A percentile compares a stretch with the other conserved stretches of the same genome.
These are phyloP conservation scores for Nematolebias whitei DNA, from an alignment of 2,113 vertebrate species.

Conservation along the genomic window DNA sequence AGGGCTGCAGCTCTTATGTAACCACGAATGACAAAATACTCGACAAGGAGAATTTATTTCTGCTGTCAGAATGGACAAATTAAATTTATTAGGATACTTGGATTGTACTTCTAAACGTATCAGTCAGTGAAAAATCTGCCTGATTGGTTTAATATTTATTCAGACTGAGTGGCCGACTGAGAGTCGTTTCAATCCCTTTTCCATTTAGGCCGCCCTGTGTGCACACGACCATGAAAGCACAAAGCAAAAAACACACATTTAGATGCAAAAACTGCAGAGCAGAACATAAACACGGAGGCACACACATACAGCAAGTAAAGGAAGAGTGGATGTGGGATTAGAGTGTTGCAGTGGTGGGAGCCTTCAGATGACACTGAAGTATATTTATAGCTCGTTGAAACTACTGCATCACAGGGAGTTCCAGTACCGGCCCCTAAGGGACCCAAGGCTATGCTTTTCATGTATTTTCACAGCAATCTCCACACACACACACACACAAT, in stretches of 20 bases:
- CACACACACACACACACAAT: constrained; percentile 3
- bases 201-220: not conserved
- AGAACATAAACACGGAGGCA: constrained; percentile 4
- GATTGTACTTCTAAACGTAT: not conserved
- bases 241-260: constrained; percentile 17
- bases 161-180: not conserved
- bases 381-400: constrained; percentile 83
- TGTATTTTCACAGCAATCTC: constrained; percentile 60
- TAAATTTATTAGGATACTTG: not conserved
- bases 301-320: constrained; percentile 11
- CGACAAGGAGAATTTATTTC: too few species aligned
- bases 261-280: not conserved
- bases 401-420: constrained; percentile 88
- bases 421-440: constrained; percentile 55
- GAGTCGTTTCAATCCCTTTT: not conserved
- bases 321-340: constrained; percentile 66
- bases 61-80: constrained; percentile 7
- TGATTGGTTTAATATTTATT: constrained; percentile 22
- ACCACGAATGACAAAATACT: not conserved
- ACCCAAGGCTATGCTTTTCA: constrained; percentile 63
- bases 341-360: constrained; percentile 74
- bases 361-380: constrained; percentile 61
- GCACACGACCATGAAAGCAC: constrained; percentile 2
- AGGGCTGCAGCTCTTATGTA: not conserved
- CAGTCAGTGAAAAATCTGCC: not conserved